Base-by-base conservation (phyloP, 2,888 invertebrate genomes). In the Cryptocephalus primarius region DNA sequence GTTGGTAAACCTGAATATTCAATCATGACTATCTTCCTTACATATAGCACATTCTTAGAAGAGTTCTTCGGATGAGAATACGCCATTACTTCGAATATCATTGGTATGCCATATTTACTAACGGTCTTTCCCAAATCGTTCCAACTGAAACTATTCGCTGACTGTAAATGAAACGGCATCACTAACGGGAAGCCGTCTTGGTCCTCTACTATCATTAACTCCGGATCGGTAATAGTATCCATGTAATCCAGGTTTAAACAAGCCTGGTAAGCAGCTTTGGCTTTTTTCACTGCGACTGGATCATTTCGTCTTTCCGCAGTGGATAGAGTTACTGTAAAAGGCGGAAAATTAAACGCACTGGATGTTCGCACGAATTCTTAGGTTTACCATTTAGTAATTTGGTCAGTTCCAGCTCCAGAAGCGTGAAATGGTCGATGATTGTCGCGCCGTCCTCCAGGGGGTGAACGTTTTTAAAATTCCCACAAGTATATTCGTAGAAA, bases 401-500 rank as follows among this genome's bases (percentile, higher is more conserved):
- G 22, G 22, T 22, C 22, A 22, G 22, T 22, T 22, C 22, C 22
- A 22, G 22, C 49, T 69, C 65, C 1, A 72, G 52, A 12, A 72
- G 58, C 33, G 65, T 64, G 50, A 72, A 74, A 48, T 70, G 68
- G 45, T 72, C 72, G 10, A 59, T 63, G 58, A 60, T 33, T 51
- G 58, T 46, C 50, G 56, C 6, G 53, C 57, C 12, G 59, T 54
- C 4, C 61, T 2, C 70, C 67, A 69, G 60, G 0, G 70, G 70
- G 54, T 72, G 60, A 8, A 62, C 56, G 39, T 65, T 63, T 50
- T 66, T 61, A 60, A 72, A 73, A 47, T 72, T 70, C 1, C 74
- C 73, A 49, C 74, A 74, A 2, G 71, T 60, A 52, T 65, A 74
- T 53, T 72, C 64, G 55, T 71, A 74, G 55, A 74, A 74, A 54